These are phyloP conservation scores for Pseudococcus jackbeardsleyi DNA, from an alignment of 2,888 invertebrate species.

Conservation along the genomic window DNA sequence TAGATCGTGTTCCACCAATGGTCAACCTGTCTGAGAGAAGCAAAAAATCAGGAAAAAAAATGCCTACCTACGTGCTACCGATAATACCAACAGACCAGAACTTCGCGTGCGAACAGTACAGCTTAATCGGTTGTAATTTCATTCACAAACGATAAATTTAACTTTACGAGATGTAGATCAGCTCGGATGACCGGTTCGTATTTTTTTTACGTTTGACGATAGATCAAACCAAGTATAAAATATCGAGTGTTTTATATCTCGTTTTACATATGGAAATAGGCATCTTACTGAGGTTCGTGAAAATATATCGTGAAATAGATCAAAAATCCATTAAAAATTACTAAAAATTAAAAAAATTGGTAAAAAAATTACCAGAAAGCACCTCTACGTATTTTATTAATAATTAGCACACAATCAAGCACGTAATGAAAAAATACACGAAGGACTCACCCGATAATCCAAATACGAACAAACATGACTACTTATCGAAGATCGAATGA, in stretches of 20 bases:
- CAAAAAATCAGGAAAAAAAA: neutral
- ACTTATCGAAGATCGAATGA: slow-evolving; percentile 24
- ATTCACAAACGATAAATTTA: slow-evolving; percentile 48
- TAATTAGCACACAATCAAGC: neutral
- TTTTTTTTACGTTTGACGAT: neutral
- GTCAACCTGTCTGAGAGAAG: neutral
- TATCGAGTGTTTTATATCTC: neutral
- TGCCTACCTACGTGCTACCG: slow-evolving; percentile 40
- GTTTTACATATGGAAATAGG: neutral
- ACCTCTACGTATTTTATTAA: neutral
- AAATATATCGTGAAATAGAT: neutral
- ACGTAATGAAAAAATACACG: neutral
- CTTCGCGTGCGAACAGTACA: neutral
- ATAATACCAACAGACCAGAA: neutral
- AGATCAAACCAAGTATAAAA: neutral
- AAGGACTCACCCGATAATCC: slow-evolving; percentile 55
- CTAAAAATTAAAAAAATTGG: neutral
- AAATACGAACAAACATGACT: slow-evolving; percentile 57
- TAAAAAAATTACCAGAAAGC: neutral
- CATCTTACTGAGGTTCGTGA: neutral
- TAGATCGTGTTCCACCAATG: neutral
- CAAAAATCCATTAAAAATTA: neutral
- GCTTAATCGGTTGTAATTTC: slow-evolving; percentile 24
- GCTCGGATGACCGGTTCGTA: neutral
- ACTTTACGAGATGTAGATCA: slow-evolving; percentile 16